phyloP scores from a whole-genome alignment of 2,113 vertebrate genomes.

The Vulpes lagopus region DNA sequence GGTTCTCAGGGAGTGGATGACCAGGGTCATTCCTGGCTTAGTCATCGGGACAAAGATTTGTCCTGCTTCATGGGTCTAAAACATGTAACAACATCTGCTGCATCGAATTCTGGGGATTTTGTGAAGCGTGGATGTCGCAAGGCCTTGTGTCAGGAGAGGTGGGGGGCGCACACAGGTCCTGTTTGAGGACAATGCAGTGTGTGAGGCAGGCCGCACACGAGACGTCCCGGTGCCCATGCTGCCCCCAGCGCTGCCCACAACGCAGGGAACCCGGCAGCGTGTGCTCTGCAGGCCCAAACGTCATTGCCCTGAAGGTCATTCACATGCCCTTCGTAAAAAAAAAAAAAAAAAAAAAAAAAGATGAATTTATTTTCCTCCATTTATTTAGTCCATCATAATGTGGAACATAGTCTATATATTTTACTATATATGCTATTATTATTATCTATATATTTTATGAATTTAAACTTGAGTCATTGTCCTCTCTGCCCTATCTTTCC shows the following conservation, averaged over 20 bases:
- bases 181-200: not conserved
- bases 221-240: no score
- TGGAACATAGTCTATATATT: not conserved
- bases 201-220: not conserved
- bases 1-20: not conserved
- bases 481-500: not conserved
- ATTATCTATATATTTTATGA: constrained; percentile 6
- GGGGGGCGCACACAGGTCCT: not conserved
- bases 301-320: not conserved
- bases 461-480: not conserved
- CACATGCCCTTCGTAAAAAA: not conserved
- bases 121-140: not conserved
- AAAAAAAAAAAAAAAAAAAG: no score
- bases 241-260: no score
- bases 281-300: not conserved
- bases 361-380: no score
- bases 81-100: not conserved
- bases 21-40: not conserved
- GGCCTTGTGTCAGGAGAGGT: not conserved
- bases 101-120: not conserved
- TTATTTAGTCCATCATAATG: not conserved
- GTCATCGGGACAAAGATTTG: not conserved
- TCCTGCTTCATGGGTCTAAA: not conserved
- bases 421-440: not conserved
- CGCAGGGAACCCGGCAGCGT: no score